Evolutionary conservation across 2,888 invertebrate species (phyloP).

Genomic region (Xylota sylvarum): DNA sequence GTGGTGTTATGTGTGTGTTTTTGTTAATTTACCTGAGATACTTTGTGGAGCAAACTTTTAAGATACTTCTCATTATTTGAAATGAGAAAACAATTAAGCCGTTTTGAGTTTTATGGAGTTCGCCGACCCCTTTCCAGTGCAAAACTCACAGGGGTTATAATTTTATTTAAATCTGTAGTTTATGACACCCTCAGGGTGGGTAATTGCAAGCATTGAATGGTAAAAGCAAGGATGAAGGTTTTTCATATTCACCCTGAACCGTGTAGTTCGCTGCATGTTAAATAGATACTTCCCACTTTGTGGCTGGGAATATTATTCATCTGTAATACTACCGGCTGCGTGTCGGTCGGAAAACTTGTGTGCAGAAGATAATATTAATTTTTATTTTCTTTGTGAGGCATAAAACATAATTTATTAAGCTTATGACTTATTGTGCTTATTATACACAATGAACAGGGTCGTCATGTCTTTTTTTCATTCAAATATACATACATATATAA

Average conservation of each 20-base stretch:
- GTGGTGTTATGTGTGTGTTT: too few relatives aligned
- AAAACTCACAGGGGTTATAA: neutral
- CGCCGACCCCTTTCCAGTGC: neutral
- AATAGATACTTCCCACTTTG: slow-evolving; percentile 7
- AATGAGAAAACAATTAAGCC: slow-evolving; percentile 4
- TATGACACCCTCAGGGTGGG: slow-evolving; percentile 9
- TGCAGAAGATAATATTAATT: neutral
- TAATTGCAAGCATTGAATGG: slow-evolving; percentile 2
- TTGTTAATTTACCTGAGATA: too few relatives aligned
- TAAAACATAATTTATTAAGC: neutral
- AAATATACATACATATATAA: too few relatives aligned
- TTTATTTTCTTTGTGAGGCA: neutral
- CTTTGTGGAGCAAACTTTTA: neutral
- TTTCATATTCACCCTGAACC: neutral
- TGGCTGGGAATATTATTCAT: slow-evolving; percentile 1
- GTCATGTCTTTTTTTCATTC: too few relatives aligned
- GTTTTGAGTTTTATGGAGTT: neutral
- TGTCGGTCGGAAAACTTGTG: neutral
- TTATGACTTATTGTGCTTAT: neutral
- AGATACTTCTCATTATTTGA: neutral
- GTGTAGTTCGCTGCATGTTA: slow-evolving; percentile 31
- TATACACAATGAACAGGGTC: too few relatives aligned
- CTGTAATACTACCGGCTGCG: neutral
- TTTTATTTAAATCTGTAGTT: slow-evolving; percentile 19
- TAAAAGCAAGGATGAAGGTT: neutral